Conservation (phyloP, 1,140 invertebrate genomes). For the Drosophila mauritiana region DNA sequence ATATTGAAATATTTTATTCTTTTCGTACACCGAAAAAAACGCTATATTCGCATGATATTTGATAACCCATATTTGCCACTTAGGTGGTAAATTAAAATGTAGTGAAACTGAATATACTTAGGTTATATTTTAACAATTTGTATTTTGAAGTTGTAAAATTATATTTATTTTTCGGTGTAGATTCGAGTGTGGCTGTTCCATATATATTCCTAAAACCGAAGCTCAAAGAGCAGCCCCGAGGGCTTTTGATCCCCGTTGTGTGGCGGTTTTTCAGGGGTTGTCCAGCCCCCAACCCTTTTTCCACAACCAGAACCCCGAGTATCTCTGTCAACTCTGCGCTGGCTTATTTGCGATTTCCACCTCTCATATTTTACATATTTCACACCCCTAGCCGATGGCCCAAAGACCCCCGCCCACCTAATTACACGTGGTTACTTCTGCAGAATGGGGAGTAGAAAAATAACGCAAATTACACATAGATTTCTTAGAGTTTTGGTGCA, state of each 20-base stretch:
- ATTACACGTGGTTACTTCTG: conserved; percentile 41
- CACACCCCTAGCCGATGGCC: conserved; percentile 26
- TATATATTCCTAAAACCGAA: conserved; percentile 30
- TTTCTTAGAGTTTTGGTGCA: conserved; percentile 81
- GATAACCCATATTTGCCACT: neutral
- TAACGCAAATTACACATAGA: conserved; percentile 71
- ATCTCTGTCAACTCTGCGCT: conserved; percentile 55
- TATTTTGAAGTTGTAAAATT: no score
- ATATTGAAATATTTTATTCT: conserved; percentile 52
- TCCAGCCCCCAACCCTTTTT: conserved; percentile 39
- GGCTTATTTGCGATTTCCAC: conserved; percentile 71
- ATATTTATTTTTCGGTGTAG: neutral
- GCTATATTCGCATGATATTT: neutral
- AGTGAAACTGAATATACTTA: no score
- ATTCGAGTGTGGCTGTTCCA: conserved; percentile 11
- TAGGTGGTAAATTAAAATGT: no score
- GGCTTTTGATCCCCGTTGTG: conserved; percentile 46
- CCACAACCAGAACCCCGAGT: neutral
- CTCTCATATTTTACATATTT: conserved; percentile 59
- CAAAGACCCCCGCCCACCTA: conserved; percentile 31
- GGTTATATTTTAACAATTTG: no score
- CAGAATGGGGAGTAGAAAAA: conserved; percentile 52
- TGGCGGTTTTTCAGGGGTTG: conserved; percentile 64
- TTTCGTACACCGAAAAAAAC: neutral
- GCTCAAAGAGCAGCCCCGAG: conserved; percentile 37